Evolutionary conservation across 2,113 vertebrate species (phyloP).

Genomic region (Cynocephalus volans): DNA sequence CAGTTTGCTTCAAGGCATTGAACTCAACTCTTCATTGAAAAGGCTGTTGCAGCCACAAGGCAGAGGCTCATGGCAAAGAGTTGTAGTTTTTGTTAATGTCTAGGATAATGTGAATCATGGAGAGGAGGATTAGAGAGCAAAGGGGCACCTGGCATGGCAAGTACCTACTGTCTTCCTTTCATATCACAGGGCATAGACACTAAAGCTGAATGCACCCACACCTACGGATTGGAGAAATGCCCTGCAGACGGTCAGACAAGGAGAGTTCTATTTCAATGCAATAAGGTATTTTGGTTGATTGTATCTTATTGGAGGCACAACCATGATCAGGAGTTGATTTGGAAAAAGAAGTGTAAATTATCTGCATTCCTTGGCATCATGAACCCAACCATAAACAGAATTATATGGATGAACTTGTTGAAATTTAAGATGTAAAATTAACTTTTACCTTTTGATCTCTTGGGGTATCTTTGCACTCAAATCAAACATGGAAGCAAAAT

Average conservation of each 20-base stretch:
- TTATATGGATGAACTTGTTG: background rate
- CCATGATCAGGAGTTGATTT: background rate
- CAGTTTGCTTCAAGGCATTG: background rate
- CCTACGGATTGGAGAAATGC: background rate
- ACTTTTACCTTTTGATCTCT: slow-evolving; percentile 41
- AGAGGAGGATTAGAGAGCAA: background rate
- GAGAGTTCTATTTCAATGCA: background rate
- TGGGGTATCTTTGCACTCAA: background rate
- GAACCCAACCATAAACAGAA: slow-evolving; percentile 37
- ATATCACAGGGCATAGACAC: background rate
- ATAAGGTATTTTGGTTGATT: background rate
- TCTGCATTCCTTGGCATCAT: background rate
- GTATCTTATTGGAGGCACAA: background rate
- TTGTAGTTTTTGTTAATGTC: background rate
- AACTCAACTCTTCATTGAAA: background rate
- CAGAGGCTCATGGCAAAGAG: background rate
- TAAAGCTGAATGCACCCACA: background rate
- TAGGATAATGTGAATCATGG: background rate
- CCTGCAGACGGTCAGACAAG: background rate
- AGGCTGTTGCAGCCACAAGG: background rate
- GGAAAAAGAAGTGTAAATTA: background rate
- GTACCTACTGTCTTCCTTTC: background rate
- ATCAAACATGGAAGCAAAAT: slow-evolving; percentile 48
- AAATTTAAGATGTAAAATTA: slow-evolving; percentile 56
- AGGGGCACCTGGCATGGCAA: background rate